These are phyloP conservation scores for Machimus atricapillus DNA, from an alignment of 2,888 invertebrate species.

Conservation along the genomic window DNA sequence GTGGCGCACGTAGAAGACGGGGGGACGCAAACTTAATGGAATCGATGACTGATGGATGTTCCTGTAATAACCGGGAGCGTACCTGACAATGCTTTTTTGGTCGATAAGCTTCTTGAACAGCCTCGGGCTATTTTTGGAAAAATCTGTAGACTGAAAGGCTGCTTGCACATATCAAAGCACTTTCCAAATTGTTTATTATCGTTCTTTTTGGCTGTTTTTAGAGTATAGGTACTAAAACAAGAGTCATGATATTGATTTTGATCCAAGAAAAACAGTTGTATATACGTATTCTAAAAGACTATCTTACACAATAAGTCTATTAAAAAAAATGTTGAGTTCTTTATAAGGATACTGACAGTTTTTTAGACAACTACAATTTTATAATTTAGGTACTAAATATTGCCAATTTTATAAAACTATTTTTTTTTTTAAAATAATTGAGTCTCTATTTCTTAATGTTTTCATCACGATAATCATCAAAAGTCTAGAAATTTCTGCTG, in stretches of 20 bases:
- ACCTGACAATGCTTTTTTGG: background rate
- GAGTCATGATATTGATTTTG: background rate
- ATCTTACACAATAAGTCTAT: too few relatives aligned
- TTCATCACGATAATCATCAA: too few relatives aligned
- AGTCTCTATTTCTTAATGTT: too few relatives aligned
- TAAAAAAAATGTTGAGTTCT: too few relatives aligned
- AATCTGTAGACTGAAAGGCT: background rate
- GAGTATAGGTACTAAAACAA: background rate
- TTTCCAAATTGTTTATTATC: background rate
- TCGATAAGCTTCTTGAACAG: background rate
- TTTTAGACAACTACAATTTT: too few relatives aligned
- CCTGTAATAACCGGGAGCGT: background rate
- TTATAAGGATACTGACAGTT: too few relatives aligned
- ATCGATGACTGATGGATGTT: background rate
- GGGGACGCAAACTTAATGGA: background rate
- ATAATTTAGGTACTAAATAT: too few relatives aligned
- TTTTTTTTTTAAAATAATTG: too few relatives aligned
- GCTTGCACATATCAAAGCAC: background rate
- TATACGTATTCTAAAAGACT: too few relatives aligned
- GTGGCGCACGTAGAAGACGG: background rate
- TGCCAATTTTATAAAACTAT: too few relatives aligned
- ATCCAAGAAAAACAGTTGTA: background rate
- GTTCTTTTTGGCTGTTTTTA: background rate
- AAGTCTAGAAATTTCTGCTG: too few relatives aligned
- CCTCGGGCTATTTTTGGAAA: background rate